Conservation (phyloP, 2,888 invertebrate species). For the Eristalis tenax region DNA sequence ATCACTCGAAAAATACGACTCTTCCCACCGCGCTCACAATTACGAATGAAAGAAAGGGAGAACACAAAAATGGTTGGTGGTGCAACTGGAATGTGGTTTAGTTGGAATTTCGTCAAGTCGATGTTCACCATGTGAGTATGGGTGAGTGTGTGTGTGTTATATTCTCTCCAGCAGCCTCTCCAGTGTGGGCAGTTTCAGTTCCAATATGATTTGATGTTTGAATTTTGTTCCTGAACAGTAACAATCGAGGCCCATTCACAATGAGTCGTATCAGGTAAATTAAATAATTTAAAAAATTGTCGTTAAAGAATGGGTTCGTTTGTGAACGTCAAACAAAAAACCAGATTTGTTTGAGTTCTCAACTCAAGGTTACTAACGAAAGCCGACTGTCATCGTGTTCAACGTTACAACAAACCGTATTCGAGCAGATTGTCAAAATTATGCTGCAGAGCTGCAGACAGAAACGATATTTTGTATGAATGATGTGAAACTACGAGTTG, state of each 20-base stretch:
- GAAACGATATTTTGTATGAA: no score
- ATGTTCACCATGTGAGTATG: background rate
- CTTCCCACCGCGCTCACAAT: conserved; percentile 56
- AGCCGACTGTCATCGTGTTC: no score
- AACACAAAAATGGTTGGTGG: conserved; percentile 48
- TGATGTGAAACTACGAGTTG: no score
- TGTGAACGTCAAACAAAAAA: no score
- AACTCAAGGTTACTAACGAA: no score
- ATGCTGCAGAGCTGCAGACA: no score
- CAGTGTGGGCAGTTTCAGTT: conserved; percentile 54
- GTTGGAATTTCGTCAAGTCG: conserved; percentile 21
- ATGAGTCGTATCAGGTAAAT: background rate
- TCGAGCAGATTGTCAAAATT: no score
- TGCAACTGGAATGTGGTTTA: conserved; percentile 54
- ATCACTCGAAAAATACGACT: conserved; percentile 32
- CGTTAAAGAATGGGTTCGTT: background rate
- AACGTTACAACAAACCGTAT: no score
- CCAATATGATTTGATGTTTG: background rate
- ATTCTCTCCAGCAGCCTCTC: conserved; percentile 10
- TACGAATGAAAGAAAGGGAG: conserved; percentile 68
- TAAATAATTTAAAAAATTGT: background rate
- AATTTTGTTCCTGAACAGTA: background rate
- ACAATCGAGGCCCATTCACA: conserved; percentile 37
- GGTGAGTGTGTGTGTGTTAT: background rate
- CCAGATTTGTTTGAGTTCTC: no score